Evolutionary conservation across 2,888 invertebrate species (phyloP), one percentile per base, ranked within the genome.

Genomic region (Coremacera marginata): DNA sequence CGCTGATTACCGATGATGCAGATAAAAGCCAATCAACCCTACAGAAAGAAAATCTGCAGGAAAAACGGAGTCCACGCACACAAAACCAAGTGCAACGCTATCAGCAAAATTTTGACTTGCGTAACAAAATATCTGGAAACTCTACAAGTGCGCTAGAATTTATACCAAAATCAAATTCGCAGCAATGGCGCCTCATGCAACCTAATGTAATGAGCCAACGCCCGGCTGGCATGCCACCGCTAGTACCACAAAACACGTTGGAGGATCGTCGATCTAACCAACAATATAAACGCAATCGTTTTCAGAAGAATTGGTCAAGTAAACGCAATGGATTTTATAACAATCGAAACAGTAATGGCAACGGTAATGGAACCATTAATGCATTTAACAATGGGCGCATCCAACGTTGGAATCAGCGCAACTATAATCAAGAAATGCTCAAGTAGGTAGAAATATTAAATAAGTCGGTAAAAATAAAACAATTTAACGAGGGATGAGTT

Each of bases 211-310:
- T 81, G 3, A 82, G 81, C 11, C 71, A 80, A 22, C 81, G 84
- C 2, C 84, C 86, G 9, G 77, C 75, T 4, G 85, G 83, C 1
- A 81, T 84, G 19, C 81, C 86, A 3, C 84, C 86, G 0, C 67
- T 86, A 44, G 76, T 83, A 4, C 84, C 83, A 0, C 68, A 80
- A 34, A 60, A 11, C 52, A 60, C 76, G 7, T 63, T 78, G 0
- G 73, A 77, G 9, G 52, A 77, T 8, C 73, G 76, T 1, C 57
- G 77, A 44, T 22, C 62, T 5, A 57, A 37, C 34, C 62, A 65
- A 3, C 34, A 71, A 19, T 63, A 71, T 22, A 77, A 78, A 8
- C 14, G 55, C 8, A 68, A 74, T 34, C 51, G 34, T 22, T 52
- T 60, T 4, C 11, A 65, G 2, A 71, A 71, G 7, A 71, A 71